These are phyloP conservation scores for Atherinosoma microstoma DNA, from an alignment of 2,797 vertebrate species.

Conservation along the genomic window DNA sequence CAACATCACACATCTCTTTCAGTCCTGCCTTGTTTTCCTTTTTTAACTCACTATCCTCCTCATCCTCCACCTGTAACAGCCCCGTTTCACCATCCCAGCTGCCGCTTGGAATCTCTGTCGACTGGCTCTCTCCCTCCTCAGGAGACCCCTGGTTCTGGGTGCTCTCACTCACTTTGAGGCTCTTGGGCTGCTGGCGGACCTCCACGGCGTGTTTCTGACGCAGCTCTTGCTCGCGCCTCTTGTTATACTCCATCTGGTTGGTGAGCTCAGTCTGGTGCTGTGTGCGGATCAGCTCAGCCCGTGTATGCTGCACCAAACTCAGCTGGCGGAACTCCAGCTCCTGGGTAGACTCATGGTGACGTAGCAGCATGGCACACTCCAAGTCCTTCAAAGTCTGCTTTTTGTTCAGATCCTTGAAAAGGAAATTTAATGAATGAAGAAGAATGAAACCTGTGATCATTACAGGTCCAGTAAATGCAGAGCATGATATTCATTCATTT, in stretches of 20 bases:
- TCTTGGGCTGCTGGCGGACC: conserved; percentile 96
- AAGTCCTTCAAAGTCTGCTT: conserved; percentile 95
- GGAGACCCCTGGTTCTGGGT: conserved; percentile 58
- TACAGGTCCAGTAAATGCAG: not conserved
- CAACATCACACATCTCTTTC: conserved; percentile 24
- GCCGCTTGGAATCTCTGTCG: conserved; percentile 26
- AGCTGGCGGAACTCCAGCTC: conserved; percentile 93
- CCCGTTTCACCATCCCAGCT: conserved; percentile 40
- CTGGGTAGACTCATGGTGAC: conserved; percentile 93
- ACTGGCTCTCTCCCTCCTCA: conserved; percentile 46
- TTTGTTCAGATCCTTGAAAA: conserved; percentile 91
- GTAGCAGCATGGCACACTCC: conserved; percentile 92
- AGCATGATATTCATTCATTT: not conserved
- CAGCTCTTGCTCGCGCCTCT: conserved; percentile 92
- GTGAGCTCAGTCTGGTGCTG: conserved; percentile 96
- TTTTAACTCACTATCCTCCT: conserved; percentile 24
- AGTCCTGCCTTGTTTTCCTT: conserved; percentile 7
- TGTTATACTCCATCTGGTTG: conserved; percentile 97
- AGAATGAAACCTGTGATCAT: not conserved
- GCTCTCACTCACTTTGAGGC: conserved; percentile 93
- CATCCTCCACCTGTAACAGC: conserved; percentile 30
- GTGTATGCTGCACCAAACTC: conserved; percentile 89
- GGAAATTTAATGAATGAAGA: not conserved
- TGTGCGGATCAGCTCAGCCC: conserved; percentile 92
- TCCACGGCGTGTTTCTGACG: conserved; percentile 93